Evolutionary conservation across 2,888 invertebrate genomes (phyloP), one percentile per base, ranked within the genome.

Genomic region (Cephus spinipes): DNA sequence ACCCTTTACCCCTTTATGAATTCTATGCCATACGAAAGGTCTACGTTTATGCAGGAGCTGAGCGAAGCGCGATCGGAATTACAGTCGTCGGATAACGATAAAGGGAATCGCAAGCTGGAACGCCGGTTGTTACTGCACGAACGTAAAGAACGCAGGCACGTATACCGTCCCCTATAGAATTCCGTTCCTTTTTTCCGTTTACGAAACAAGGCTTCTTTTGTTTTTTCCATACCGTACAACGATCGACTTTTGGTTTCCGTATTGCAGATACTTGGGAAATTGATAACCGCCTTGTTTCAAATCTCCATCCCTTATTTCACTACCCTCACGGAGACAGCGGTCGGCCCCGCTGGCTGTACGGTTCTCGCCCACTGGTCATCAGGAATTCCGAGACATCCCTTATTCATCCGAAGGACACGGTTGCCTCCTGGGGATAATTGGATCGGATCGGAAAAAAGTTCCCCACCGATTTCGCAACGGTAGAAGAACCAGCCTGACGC

Each of bases 11-110:
- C 34, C 33, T 83, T 85, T 85, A 85, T 84, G 83, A 85, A 84
- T 84, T 82, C 84, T 77, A 74, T 79, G 79, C 82, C 78, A 79
- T 78, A 78, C 76, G 83, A 79, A 77, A 79, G 82, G 81, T 55
- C 75, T 69, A 35, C 35, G 36, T 82, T 77, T 84, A 85, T 84
- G 85, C 84, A 84, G 80, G 81, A 85, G 86, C 86, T 86, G 86
- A 86, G 85, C 83, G 85, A 85, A 85, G 86, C 85, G 81, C 83
- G 86, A 86, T 86, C 85, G 85, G 84, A 85, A 86, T 86, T 86
- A 85, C 84, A 81, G 83, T 82, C 80, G 83, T 79, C 80, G 83
- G 79, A 73, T 82, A 79, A 79, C 84, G 84, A 85, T 85, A 86
- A 86, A 86, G 82, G 81, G 81, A 84, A 55, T 55, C 23, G 55